phyloP scores from a whole-genome alignment of 2,797 vertebrate species.

The Chaunax sp. region DNA sequence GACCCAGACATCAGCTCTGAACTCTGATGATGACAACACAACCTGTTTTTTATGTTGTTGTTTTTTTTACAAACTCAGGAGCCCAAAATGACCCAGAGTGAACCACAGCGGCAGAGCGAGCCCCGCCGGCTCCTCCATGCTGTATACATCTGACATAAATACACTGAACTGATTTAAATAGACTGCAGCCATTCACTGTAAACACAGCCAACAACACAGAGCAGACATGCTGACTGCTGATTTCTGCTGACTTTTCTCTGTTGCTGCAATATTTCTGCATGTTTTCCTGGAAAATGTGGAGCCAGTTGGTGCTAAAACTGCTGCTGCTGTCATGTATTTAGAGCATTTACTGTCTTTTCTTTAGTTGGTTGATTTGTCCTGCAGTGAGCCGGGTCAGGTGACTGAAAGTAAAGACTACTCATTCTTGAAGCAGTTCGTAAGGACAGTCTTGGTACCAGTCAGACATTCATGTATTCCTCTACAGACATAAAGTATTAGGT shows the following conservation, averaged over 20 bases:
- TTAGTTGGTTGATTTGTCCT: too few relatives aligned
- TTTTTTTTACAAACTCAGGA: slow-evolving; percentile 23
- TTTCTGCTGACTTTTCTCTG: background rate
- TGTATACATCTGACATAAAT: background rate
- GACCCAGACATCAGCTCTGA: slow-evolving; percentile 17
- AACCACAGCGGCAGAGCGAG: slow-evolving; percentile 15
- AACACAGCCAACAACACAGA: slow-evolving; percentile 41
- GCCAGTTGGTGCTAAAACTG: slow-evolving; percentile 42
- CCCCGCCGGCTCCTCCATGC: background rate
- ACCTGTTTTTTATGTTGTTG: background rate
- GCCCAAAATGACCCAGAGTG: slow-evolving; percentile 38
- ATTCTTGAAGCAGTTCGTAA: too few relatives aligned
- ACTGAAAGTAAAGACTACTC: too few relatives aligned
- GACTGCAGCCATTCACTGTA: slow-evolving; percentile 16
- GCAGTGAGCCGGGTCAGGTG: too few relatives aligned
- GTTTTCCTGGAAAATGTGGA: slow-evolving; percentile 38
- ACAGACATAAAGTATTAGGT: too few relatives aligned
- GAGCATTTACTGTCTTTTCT: too few relatives aligned
- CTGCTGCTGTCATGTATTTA: background rate
- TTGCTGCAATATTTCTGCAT: background rate
- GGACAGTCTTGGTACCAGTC: too few relatives aligned
- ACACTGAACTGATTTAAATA: background rate
- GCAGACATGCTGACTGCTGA: slow-evolving; percentile 39
- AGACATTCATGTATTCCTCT: too few relatives aligned
- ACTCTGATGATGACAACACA: slow-evolving; percentile 16